Conservation (phyloP, 2,888 invertebrate species). For the Cepaea hortensis region DNA sequence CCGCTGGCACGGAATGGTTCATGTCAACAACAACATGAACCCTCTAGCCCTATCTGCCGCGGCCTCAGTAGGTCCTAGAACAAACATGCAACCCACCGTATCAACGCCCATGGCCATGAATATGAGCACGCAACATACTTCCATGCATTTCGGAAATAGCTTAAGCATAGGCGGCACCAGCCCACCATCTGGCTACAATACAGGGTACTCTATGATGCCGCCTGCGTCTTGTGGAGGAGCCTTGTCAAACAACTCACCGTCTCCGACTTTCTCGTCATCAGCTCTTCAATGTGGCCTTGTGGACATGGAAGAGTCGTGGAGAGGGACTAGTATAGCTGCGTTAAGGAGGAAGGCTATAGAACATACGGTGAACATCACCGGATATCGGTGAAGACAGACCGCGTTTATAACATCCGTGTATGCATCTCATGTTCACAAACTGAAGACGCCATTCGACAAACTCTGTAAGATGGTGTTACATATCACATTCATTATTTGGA, state of each 20-base stretch:
- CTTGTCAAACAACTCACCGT: slow-evolving; percentile 65
- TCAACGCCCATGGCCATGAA: slow-evolving; percentile 52
- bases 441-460: too few relatives aligned
- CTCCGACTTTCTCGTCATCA: slow-evolving; percentile 62
- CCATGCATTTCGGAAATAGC: slow-evolving; percentile 36
- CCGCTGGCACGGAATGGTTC: slow-evolving; percentile 71
- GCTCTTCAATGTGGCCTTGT: slow-evolving; percentile 69
- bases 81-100: slow-evolving; percentile 83
- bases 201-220: slow-evolving; percentile 66
- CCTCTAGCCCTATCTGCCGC: slow-evolving; percentile 66
- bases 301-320: slow-evolving; percentile 75
- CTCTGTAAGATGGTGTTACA: too few relatives aligned
- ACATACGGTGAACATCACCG: slow-evolving; percentile 74
- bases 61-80: slow-evolving; percentile 63
- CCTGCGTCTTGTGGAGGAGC: slow-evolving; percentile 51
- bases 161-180: slow-evolving; percentile 51
- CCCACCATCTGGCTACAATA: slow-evolving; percentile 60
- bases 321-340: slow-evolving; percentile 77
- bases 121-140: slow-evolving; percentile 54
- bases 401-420: not conserved
- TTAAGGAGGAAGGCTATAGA: slow-evolving; percentile 77
- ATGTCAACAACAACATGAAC: slow-evolving; percentile 63
- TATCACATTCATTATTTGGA: too few relatives aligned
- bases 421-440: too few relatives aligned
- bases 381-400: slow-evolving; percentile 58